Conservation (phyloP, 2,113 vertebrate genomes). For the human (Homo sapiens) region DNA sequence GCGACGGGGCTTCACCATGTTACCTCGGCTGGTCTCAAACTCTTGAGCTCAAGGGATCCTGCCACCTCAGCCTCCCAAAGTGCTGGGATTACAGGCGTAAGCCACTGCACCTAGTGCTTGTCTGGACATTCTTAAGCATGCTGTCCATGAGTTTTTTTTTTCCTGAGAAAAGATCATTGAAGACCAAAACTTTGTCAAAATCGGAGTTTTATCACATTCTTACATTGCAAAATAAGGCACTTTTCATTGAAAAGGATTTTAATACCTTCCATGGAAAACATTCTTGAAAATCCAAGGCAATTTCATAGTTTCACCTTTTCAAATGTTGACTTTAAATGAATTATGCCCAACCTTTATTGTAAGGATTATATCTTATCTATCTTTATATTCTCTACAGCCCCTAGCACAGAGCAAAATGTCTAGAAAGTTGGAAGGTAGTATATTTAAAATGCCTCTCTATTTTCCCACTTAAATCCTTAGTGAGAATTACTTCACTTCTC, state of each 20-base stretch:
- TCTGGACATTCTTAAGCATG: neutral
- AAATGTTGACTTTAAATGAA: neutral
- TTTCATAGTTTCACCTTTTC: neutral
- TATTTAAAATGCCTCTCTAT: neutral
- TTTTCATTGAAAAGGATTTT: neutral
- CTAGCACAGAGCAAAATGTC: neutral
- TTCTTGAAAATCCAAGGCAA: neutral
- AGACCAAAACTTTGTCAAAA: neutral
- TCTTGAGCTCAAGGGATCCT: no score
- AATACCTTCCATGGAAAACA: neutral
- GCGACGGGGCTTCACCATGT: no score
- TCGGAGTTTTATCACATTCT: neutral
- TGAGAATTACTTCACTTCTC: neutral
- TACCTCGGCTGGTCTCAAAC: no score
- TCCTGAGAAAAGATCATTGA: neutral
- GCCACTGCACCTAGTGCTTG: neutral
- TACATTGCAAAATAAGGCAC: neutral
- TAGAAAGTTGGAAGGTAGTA: neutral
- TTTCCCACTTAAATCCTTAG: neutral
- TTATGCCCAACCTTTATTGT: neutral
- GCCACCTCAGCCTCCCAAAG: no score
- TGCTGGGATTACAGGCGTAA: no score
- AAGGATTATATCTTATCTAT: neutral
- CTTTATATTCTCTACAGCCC: neutral
- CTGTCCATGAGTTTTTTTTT: neutral